Base-by-base conservation (phyloP, 2,113 vertebrate genomes). In the Galemys pyrenaicus region DNA sequence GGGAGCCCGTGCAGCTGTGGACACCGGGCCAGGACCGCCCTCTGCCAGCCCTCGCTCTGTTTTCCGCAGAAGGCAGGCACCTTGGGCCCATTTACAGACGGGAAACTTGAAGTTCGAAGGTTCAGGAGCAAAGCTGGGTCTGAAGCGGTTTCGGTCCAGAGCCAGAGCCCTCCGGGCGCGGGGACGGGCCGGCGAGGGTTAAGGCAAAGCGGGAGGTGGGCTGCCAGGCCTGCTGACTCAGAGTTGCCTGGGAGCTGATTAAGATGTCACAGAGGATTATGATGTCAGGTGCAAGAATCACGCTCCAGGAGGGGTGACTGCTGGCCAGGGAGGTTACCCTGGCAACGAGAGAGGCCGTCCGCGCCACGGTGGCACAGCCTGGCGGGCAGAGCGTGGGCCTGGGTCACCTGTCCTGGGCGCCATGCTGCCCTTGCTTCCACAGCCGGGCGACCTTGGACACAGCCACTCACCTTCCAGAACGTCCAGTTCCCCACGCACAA, bases 221-320 rank as follows among this genome's bases (percentile, higher is more conserved):
- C 78, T 64, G 62, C 58, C 87, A 56, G 87, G 80, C 71, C 77
- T 65, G 77, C 95, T 85, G 92, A 83, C 85, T 97, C 87, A 54
- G 37, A 2, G 95, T 96, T 98, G 96, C 96, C 92, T 32, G 92
- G 96, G 71, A 92, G 85, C 84, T 85, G 92, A 96, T 94, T 28
- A 96, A 73, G 87, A 96, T 94, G 93, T 97, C 92, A 97, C 77
- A 86, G 92, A 94, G 96, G 97, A 97, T 96, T 46, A 94, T 88
- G 87, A 94, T 90, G 97, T 96, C 83, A 46, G 95, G 67, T 96
- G 92, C 71, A 46, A 60, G 87, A 97, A 80, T 89, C 93, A 83
- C 54, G 0, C 88, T 96, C 86, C 84, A 88, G 97, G 97, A 93
- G 91, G 83, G 90, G 88, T 79, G 87, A 65, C 75, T 77, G 70